A percentile compares a stretch with the other conserved stretches of the same genome.
Evolutionary conservation across 2,797 vertebrate genomes (phyloP).

Genomic region (Furcifer pardalis): DNA sequence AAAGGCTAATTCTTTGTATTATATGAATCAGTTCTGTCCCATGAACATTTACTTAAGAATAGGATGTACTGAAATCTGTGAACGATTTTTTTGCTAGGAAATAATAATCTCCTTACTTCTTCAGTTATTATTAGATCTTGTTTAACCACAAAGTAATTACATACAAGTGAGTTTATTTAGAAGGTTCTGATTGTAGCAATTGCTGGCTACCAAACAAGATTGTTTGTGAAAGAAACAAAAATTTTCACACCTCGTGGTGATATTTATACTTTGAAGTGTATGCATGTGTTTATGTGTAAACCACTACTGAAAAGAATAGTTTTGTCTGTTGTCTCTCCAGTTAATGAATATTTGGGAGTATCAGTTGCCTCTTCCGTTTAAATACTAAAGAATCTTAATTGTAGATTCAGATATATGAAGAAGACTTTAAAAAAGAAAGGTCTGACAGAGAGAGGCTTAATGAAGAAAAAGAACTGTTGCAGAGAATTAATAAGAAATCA

Average conservation of each 20-base stretch:
- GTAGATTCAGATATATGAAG: slow-evolving; percentile 79
- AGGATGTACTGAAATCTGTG: not conserved
- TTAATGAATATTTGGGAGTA: not conserved
- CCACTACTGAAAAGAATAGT: not conserved
- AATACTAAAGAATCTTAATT: not conserved
- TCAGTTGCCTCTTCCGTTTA: slow-evolving; percentile 17
- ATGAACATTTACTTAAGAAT: not conserved
- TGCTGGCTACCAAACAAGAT: not conserved
- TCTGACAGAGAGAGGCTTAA: slow-evolving; percentile 77
- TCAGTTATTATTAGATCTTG: not conserved
- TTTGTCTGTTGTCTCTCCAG: not conserved
- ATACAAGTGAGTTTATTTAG: not conserved
- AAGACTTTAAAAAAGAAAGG: slow-evolving; percentile 79
- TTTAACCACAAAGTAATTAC: not conserved
- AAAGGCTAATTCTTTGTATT: not conserved
- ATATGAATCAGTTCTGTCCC: not conserved
- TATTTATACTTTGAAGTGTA: not conserved
- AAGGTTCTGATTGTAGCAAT: not conserved
- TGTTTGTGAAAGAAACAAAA: not conserved
- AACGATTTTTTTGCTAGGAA: not conserved
- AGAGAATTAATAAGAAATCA: slow-evolving; percentile 62
- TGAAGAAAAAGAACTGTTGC: slow-evolving; percentile 73
- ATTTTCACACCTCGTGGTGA: not conserved
- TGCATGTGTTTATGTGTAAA: not conserved
- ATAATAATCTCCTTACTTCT: not conserved